Evolutionary conservation across 2,888 invertebrate genomes (phyloP), one percentile per base, ranked within the genome.

Genomic region (Lomographa bimaculata): DNA sequence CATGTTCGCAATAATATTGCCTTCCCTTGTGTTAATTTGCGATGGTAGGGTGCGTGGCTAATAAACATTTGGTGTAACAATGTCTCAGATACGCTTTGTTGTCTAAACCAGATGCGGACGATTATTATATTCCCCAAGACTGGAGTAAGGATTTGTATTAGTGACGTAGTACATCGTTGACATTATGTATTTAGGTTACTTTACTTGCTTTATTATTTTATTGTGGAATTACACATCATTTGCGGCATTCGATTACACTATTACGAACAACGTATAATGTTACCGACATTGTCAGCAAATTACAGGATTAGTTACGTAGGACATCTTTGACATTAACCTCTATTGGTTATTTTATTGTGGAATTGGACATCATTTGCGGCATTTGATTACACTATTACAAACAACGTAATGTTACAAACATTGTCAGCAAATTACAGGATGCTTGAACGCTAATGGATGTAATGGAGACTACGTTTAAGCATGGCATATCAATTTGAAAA

Each of bases 91-190:
- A 43, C 60, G 69, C 70, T 72, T 78, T 76, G 76, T 77, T 69
- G 63, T 54, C 60, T 36, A 54, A 53, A 49, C 41, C 70, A 78
- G 75, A 74, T 73, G 64, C 61, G 58, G 57, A 59, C 57, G 57
- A 60, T 71, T 75, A 81, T 81, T 73, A 78, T n/a, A n/a, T 72
- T 72, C 56, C 66, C 48, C 50, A 52, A 66, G 64, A 75, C 72
- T 76, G 69, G 64, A 64, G 63, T 59, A 64, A 64, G 64, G 62
- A 75, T 64, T 69, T 42, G 26, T 23, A 42, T 42, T 42, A 36
- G 9, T 14, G 19, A 17, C 30, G n/a, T 9, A 11, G 8, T 24
- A 14, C 29, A 16, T 35, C 12, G 34, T 34, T 29, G 16, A 24
- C 24, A 25, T 24, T 25, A 11, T 29, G 16, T 7, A 27, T 26